These are phyloP conservation scores for Pristis pectinata DNA, from an alignment of 2,797 vertebrate species.

Conservation along the genomic window DNA sequence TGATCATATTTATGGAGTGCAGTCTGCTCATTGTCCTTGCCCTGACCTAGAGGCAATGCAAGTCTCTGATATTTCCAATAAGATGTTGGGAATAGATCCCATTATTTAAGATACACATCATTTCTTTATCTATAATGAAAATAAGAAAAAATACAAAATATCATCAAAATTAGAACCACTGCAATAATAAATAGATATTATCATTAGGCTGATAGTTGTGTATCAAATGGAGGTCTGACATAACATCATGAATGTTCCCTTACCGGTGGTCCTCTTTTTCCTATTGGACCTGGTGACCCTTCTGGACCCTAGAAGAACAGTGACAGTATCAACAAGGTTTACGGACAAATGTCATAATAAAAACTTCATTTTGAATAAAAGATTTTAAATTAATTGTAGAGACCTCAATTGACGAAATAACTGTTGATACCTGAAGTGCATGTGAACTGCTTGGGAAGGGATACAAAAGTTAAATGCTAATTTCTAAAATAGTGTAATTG, in stretches of 20 bases:
- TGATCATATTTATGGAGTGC: not conserved
- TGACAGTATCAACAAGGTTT: not conserved
- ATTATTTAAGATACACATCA: not conserved
- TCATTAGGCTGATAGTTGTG: not conserved
- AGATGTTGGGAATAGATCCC: not conserved
- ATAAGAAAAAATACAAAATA: not conserved
- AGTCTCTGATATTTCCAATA: not conserved
- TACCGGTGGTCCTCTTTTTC: constrained; percentile 64
- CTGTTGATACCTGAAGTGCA: not conserved
- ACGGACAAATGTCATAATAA: constrained; percentile 36
- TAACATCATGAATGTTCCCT: constrained; percentile 30
- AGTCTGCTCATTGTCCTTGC: not conserved
- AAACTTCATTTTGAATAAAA: not conserved
- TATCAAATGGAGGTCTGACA: not conserved
- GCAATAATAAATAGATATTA: not conserved
- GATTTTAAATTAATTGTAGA: not conserved
- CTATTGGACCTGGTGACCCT: constrained; percentile 63
- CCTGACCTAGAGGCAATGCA: not conserved
- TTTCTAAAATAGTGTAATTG: not conserved
- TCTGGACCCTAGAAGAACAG: constrained; percentile 59
- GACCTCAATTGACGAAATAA: not conserved
- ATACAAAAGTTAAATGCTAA: not conserved
- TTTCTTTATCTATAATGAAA: not conserved
- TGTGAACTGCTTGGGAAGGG: not conserved
- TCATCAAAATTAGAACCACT: not conserved